A percentile compares a stretch with the other conserved stretches of the same genome.
Evolutionary conservation across 2,113 vertebrate genomes (phyloP).

Genomic region (Gallinago paraguaiae): DNA sequence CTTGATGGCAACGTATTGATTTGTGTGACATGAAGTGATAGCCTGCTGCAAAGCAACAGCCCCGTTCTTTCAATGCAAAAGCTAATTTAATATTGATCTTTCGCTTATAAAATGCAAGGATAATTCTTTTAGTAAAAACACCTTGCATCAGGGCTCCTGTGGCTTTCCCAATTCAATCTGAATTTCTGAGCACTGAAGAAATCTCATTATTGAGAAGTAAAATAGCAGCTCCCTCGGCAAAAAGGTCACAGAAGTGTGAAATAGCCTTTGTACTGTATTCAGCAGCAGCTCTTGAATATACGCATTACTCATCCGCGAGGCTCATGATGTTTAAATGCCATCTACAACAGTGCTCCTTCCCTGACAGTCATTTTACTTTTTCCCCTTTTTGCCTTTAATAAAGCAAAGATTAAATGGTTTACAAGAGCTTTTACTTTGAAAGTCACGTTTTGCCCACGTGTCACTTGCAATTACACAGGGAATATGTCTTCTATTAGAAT

Average conservation of each 20-base stretch:
- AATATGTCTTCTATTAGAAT: neutral
- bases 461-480: neutral
- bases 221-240: slow-evolving; percentile 17
- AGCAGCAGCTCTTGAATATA: neutral
- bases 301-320: neutral
- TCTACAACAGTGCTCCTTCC: neutral
- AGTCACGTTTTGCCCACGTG: neutral
- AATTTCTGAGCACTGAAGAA: slow-evolving; percentile 27
- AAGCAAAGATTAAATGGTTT: slow-evolving; percentile 27
- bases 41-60: neutral
- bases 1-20: neutral
- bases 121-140: slow-evolving; percentile 18
- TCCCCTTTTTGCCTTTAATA: slow-evolving; percentile 9
- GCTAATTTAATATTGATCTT: slow-evolving; percentile 22
- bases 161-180: neutral
- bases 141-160: neutral
- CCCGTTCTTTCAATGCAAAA: neutral
- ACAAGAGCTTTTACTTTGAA: slow-evolving; percentile 8
- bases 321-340: slow-evolving; percentile 45
- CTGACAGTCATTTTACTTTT: neutral
- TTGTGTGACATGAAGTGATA: neutral
- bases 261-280: slow-evolving; percentile 4
- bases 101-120: neutral
- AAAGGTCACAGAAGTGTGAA: slow-evolving; percentile 22
- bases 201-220: slow-evolving; percentile 42